Evolutionary conservation across 2,797 vertebrate species (phyloP), one percentile per base, ranked within the genome.

Genomic region (Hafferia zeledoni): DNA sequence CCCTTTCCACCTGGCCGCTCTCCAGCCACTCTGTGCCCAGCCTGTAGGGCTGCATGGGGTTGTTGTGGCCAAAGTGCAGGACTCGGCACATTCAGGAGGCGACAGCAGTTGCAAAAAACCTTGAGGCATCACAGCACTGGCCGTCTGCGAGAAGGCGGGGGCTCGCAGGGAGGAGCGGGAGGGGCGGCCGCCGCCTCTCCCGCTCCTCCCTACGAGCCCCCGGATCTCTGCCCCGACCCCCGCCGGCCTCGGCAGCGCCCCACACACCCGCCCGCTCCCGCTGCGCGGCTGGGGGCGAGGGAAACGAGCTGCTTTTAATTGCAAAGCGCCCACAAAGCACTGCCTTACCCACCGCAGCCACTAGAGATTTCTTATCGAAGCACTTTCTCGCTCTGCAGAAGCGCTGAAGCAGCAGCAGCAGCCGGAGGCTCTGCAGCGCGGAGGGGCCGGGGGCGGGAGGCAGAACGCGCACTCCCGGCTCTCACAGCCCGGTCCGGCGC

Each of bases 311-410:
- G 39, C 4, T 60, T 70, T 44, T n/a, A 75, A 82, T 39, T 87
- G 95, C 89, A 52, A 71, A 76, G 89, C 6, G 39, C 65, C 90
- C 92, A 7, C 92, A 89, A 56, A 71, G 24, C 41, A 13, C 9
- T 46, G 89, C 87, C 83, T 57, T 84, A 50, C 87, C 85, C 90
- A 71, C 84, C 52, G 68, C 91, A 75, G 89, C 93, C 94, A 43
- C 93, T 17, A 77, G 86, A 88, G 83, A 86, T 78, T 39, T 27
- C 86, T 55, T 78, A 91, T 64, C 80, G 37, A 14, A 37, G 49
- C 84, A 5, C 67, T 44, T n/a, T 75, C 89, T 43, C 50, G 10
- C 65, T 70, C 79, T 39, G 43, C 3, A 47, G 37, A 67, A 65
- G 68, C 49, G 80, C 83, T 64, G 78, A 33, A 55, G 83, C 44